Evolutionary conservation across 2,888 invertebrate genomes (phyloP), one percentile per base, ranked within the genome.

Genomic region (Caenorhabditis sulstoni): DNA sequence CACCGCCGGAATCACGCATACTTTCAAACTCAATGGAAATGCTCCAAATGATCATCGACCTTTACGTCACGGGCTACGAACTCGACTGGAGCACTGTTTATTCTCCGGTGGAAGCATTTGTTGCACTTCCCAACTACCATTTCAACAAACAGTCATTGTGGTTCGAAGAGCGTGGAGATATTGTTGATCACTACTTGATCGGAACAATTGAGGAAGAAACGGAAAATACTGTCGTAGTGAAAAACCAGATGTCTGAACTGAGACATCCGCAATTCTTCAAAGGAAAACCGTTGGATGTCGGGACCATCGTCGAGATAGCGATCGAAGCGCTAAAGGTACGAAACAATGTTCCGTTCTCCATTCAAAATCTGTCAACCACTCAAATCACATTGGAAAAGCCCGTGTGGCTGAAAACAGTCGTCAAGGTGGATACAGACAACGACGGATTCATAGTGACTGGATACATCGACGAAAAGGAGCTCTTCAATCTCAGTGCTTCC

Each of bases 101-200:
- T 47, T 20, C 79, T 8, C 79, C 79, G 39, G 67, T 73, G 0
- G 62, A 73, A 16, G 67, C 52, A 12, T 73, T 64, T 53, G 61
- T 82, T 22, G 59, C 50, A 18, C 73, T 88, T 8, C 88, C 87
- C 0, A 87, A 83, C 9, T 88, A 88, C 61, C 62, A 74, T 4
- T 88, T 88, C 81, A 86, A 86, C 52, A 70, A 78, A 49, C 79
- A 81, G 47, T 50, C 64, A 1, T 55, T 81, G 14, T 88, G 87
- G 87, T 76, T 81, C 47, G 79, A 79, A 22, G 77, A 82, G 20
- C 71, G 78, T 14, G 52, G 47, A 23, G 75, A 77, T 12, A 65
- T 81, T 3, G 76, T 86, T 44, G 87, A 88, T 37, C 85, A 88
- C 55, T 79, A 81, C 53, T 58, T 88, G 12, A 64, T 87, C 18